Base-by-base conservation (phyloP, 2,797 vertebrate species). In the Scolopax rusticola region DNA sequence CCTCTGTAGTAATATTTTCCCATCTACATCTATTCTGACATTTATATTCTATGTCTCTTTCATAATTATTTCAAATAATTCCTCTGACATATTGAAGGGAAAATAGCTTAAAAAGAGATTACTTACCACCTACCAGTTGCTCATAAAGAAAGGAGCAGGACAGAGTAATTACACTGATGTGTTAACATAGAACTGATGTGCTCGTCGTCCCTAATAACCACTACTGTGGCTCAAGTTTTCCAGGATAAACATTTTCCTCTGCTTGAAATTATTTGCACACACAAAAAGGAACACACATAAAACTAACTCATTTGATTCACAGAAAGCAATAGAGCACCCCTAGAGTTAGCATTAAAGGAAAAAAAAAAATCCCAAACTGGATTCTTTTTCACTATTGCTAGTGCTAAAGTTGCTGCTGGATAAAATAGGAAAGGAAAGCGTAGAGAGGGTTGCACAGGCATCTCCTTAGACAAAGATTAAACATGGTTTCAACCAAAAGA, bases 1-100 rank as follows among this genome's bases (percentile, higher is more conserved):
- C 56, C 69, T 95, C 87, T 83, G 60, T 75, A 91, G 93, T 89
- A 96, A 96, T 97, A 95, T 95, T 96, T 96, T 90, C 76, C 78
- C 84, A 94, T 96, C 78, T 90, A 93, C 95, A 97, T 96, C 95
- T 95, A 91, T 70, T 93, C 95, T 95, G 97, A 95, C 94, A 97
- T 95, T 97, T 96, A 97, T 96, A 96, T 96, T 97, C 93, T 87
- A 87, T 92, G 69, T 96, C 95, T 95, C 76, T 96, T 95, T 95
- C 90, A 91, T 94, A 91, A 96, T 94, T 93, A 96, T 96, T 97
- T 97, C 85, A 93, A 96, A 94, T 95, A 96, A 97, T 95, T 96
- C 83, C 81, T 90, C 81, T 95, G 95, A 91, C 93, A 97, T 92
- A 95, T 74, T 92, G 82, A 92, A 79, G 81, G 40, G 64, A 45